Base-by-base conservation (phyloP, 2,888 invertebrate species). In the Drosophila stalkeri region DNA sequence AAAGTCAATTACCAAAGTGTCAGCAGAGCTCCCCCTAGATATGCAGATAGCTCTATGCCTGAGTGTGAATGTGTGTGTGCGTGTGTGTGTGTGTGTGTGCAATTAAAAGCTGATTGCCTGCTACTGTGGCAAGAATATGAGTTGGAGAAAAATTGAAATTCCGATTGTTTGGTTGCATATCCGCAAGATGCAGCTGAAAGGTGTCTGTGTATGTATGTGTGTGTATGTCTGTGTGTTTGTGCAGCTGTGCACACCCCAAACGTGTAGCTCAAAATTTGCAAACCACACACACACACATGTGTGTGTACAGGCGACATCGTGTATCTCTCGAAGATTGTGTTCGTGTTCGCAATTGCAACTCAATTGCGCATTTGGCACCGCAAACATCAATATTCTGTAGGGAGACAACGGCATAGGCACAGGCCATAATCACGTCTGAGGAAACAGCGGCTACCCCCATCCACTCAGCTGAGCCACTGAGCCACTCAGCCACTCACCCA, bases 31-130 rank as follows among this genome's bases (percentile, higher is more conserved):
- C 71, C 66, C 68, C 64, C 65, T 79, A 73, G 64, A 57, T 70
- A 33, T 43, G 18, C 57, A 44, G 41, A 43, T 57, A 33, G 20
- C n/a, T 43, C 51, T 49, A 44, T 44, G 43, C 51, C 35, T 44
- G 54, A 39, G 55, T 46, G 43, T 51, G 27, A 27, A 27, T 27
- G 56, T 44, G 47, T 52, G 63, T 43, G 52, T 44, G 35, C 51
- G 54, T 47, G 63, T 59, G 52, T 44, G 35, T 56, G 54, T 47
- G 63, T 59, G 44, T 49, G 23, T 47, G 62, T 47, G 90, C 90
- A 92, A 92, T 92, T 92, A 92, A 91, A 91, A 88, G 76, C 88
- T 91, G 91, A 92, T 92, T 92, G 91, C 84, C 79, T 84, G 80
- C 76, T 77, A 65, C 77, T 79, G 67, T 60, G 59, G 65, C 65